Evolutionary conservation across 2,888 invertebrate genomes (phyloP), one percentile per base, ranked within the genome.

Genomic region (Acrobasis repandana): DNA sequence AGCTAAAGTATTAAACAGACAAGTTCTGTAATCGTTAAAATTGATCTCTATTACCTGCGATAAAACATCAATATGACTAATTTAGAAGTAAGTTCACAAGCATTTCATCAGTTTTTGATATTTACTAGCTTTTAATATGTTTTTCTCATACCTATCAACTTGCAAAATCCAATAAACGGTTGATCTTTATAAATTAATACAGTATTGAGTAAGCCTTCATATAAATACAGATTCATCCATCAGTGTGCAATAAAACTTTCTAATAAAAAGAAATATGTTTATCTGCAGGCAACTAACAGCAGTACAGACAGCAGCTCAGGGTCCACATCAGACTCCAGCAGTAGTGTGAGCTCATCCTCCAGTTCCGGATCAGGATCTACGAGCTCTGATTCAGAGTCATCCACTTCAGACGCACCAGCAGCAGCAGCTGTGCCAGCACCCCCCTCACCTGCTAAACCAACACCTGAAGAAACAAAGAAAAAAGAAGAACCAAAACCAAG

Each of bases 371-470:
- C 95, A 4, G 95, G 94, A 0, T 95, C 94, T 2, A 94, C 95
- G 47, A 95, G 95, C 71, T 94, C 94, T 0, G 96, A 96, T 68
- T 94, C 95, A 0, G 96, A 96, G 66, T 95, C 96, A 0, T 95
- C 95, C 0, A 91, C 93, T 2, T 94, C 90, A 0, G 89, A 89
- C 15, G 74, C 78, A 10, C 85, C 86, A 59, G 76, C 74, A n/a
- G 75, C 73, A 11, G 67, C 73, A 0, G 67, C 77, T 9, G 67
- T 75, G 1, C 67, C 73, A 3, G 71, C 77, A 14, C 86, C 87
- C 38, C 92, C 88, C 68, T 86, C 85, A n/a, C 88, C 84, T 10
- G 71, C 76, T 1, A 88, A 92, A 72, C 74, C 85, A 50, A 75
- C 78, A 14, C 51, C 59, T 9, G 88, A 88, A 65, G 89, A 90